These are phyloP conservation scores for Trichoplax adhaerens DNA, from an alignment of 37 sponge, comb jelly and placozoan species.

Conservation along the genomic window DNA sequence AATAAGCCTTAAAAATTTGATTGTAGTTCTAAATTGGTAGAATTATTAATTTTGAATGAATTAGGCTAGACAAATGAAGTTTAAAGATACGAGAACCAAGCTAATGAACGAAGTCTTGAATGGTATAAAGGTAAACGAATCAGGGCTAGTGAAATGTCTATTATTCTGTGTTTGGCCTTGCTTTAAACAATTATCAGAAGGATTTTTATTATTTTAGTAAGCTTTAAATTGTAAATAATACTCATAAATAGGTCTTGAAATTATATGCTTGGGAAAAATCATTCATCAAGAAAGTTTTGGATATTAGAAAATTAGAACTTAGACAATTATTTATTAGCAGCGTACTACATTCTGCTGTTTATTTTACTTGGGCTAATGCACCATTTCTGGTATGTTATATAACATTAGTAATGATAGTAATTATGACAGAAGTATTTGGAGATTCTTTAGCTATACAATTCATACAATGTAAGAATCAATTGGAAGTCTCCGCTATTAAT, in stretches of 20 bases:
- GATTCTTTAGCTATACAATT: no score
- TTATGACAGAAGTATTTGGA: not conserved
- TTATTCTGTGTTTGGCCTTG: no score
- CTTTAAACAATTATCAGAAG: no score
- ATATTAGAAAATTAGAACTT: conserved; percentile 56
- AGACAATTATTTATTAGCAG: conserved; percentile 30
- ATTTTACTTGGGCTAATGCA: conserved; percentile 75
- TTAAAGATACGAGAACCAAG: conserved; percentile 63
- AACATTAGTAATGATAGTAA: no score
- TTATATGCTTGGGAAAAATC: conserved; percentile 90
- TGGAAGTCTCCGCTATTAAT: no score
- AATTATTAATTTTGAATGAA: not conserved
- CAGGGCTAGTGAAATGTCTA: no score
- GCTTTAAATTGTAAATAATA: no score
- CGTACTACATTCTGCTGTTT: conserved; percentile 33
- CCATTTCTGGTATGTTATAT: conserved; percentile 61
- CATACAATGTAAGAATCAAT: no score
- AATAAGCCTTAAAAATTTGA: not conserved
- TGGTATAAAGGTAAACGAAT: conserved; percentile 32
- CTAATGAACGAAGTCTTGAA: conserved; percentile 74
- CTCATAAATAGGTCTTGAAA: conserved; percentile 62
- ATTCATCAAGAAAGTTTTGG: conserved; percentile 28
- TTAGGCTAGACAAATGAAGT: conserved; percentile 47
- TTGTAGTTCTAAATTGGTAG: no score
- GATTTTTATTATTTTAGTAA: no score